Evolutionary conservation across 2,797 vertebrate species (phyloP).

Genomic region (Epinephelus malabaricus): DNA sequence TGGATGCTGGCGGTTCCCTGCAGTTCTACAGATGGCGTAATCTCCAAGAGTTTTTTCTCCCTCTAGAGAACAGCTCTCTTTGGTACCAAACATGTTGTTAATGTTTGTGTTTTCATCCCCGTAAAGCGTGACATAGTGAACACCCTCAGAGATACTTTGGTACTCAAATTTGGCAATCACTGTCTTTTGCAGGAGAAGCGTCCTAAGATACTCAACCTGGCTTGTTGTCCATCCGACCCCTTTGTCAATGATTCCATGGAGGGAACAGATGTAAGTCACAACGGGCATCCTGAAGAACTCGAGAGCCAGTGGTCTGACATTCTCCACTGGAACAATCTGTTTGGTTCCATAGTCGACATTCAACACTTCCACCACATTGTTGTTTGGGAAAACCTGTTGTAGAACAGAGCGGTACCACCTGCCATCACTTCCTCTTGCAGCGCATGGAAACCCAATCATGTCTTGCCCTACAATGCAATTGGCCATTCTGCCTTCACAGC

Average conservation of each 20-base stretch:
- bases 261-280: conserved; percentile 91
- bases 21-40: conserved; percentile 47
- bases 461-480: conserved; percentile 73
- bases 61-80: conserved; percentile 70
- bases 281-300: conserved; percentile 95
- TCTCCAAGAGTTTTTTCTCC: conserved; percentile 66
- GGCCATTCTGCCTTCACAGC: conserved; percentile 75
- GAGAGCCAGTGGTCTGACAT: conserved; percentile 85
- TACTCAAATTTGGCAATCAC: conserved; percentile 90
- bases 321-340: conserved; percentile 85
- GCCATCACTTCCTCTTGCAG: conserved; percentile 89
- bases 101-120: conserved; percentile 89
- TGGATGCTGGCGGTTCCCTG: conserved; percentile 31
- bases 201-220: conserved; percentile 87
- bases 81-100: conserved; percentile 87
- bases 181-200: conserved; percentile 86
- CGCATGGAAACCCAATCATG: conserved; percentile 90
- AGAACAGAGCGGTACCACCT: conserved; percentile 91
- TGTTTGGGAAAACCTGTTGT: conserved; percentile 81
- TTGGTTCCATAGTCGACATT: conserved; percentile 93
- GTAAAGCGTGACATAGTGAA: conserved; percentile 91
- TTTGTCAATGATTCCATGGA: conserved; percentile 89
- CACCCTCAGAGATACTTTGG: conserved; percentile 91
- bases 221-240: conserved; percentile 88
- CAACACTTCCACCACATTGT: conserved; percentile 87